Evolutionary conservation across 2,888 invertebrate species (phyloP).

Genomic region (Sinodicranocentrus sp.): DNA sequence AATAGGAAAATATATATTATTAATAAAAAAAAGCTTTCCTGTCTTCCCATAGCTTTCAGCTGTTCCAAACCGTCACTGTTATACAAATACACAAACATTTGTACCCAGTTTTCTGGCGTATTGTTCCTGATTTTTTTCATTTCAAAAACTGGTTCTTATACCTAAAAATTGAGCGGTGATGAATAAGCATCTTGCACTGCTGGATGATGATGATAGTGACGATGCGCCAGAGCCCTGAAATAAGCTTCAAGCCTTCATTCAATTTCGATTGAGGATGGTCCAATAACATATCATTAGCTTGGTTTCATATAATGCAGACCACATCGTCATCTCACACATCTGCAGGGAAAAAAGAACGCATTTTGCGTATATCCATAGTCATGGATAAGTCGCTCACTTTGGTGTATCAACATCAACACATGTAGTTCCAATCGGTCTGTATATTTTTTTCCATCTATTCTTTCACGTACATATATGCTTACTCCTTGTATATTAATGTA

Average conservation of each 20-base stretch:
- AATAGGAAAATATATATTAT: background rate
- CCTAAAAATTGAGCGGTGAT: constrained; percentile 46
- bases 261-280: constrained; percentile 60
- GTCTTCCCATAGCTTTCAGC: constrained; percentile 49
- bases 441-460: background rate
- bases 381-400: background rate
- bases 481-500: too few relatives aligned
- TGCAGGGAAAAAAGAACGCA: constrained; percentile 17
- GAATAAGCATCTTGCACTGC: constrained; percentile 37
- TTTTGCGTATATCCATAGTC: background rate
- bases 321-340: background rate
- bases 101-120: constrained; percentile 46
- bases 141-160: constrained; percentile 67
- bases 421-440: background rate
- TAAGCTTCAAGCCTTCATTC: constrained; percentile 35
- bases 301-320: background rate
- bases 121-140: constrained; percentile 63
- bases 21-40: constrained; percentile 21
- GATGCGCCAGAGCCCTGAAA: constrained; percentile 22
- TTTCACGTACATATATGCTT: background rate
- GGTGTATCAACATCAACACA: background rate
- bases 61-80: constrained; percentile 43
- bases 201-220: constrained; percentile 24
- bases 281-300: constrained; percentile 40
- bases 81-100: constrained; percentile 21